Conservation (phyloP, 2,888 invertebrate species). For the Poecilobothrus nobilitatus region DNA sequence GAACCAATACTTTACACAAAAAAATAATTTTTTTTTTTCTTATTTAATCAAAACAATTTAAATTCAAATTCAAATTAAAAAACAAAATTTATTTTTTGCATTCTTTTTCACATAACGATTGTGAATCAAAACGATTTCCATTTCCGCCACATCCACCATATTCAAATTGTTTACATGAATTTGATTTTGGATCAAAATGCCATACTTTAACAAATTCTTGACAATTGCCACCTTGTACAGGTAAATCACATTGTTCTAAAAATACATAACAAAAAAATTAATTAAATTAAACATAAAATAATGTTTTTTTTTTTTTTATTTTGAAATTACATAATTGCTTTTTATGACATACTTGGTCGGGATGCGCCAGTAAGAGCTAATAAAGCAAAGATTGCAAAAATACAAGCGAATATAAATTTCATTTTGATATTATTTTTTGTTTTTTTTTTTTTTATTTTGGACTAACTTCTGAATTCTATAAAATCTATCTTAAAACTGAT, state of each 20-base stretch:
- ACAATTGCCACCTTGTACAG: neutral
- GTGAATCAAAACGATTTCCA: conserved; percentile 34
- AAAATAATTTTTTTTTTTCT: no score
- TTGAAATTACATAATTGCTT: neutral
- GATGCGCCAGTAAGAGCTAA: neutral
- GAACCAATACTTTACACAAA: no score
- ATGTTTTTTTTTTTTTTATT: no score
- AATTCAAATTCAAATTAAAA: no score
- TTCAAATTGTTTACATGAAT: conserved; percentile 33
- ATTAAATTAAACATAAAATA: no score
- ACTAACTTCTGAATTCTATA: neutral
- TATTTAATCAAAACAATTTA: no score
- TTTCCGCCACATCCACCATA: conserved; percentile 39
- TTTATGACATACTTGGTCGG: neutral
- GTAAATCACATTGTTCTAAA: conserved; percentile 2
- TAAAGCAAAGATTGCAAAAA: conserved; percentile 3
- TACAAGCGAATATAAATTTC: conserved; percentile 12
- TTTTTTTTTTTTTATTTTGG: neutral
- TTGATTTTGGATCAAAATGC: conserved; percentile 33
- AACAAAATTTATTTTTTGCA: conserved; percentile 23
- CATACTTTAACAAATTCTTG: neutral
- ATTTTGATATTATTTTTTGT: conserved; percentile 1
- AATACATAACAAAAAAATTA: neutral
- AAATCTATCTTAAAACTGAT: neutral
- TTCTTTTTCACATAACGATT: conserved; percentile 33